A percentile compares a stretch with the other conserved stretches of the same genome.
Conservation (phyloP, 2,888 invertebrate genomes). For the Galerucella nymphaeae region DNA sequence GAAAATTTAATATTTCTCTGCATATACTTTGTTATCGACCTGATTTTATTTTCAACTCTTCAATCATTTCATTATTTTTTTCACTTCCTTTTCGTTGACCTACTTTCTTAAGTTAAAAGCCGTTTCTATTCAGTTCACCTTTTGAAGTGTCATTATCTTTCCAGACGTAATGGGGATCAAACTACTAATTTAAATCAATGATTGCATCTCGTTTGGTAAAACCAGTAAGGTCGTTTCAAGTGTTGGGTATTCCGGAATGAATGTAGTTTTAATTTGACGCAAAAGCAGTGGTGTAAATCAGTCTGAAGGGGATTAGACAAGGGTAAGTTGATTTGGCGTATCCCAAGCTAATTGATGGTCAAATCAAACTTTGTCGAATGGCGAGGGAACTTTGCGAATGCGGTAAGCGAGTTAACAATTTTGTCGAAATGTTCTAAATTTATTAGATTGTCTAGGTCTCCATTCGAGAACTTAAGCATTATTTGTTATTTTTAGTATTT, state of each 20-base stretch:
- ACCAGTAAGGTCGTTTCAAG: slow-evolving; percentile 23
- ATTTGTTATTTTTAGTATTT: too few relatives aligned
- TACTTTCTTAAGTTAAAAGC: background rate
- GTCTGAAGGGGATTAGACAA: slow-evolving; percentile 54
- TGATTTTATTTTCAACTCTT: background rate
- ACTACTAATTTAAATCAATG: slow-evolving; percentile 31
- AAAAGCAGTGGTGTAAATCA: slow-evolving; percentile 53
- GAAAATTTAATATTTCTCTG: too few relatives aligned
- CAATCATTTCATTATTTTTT: background rate
- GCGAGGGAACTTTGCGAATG: slow-evolving; percentile 35
- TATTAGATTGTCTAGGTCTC: slow-evolving; percentile 29
- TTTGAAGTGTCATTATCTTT: slow-evolving; percentile 16
- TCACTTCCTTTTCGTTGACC: background rate
- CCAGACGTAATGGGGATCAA: slow-evolving; percentile 21
- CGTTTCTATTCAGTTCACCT: slow-evolving; percentile 16
- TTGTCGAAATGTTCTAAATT: slow-evolving; percentile 42
- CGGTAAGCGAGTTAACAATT: slow-evolving; percentile 46
- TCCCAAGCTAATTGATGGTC: slow-evolving; percentile 54
- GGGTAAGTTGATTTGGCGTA: slow-evolving; percentile 54
- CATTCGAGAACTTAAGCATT: background rate
- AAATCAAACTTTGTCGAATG: slow-evolving; percentile 51
- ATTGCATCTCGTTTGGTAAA: slow-evolving; percentile 27
- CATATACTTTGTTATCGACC: background rate
- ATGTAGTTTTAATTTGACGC: slow-evolving; percentile 48
- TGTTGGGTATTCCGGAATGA: slow-evolving; percentile 48